Evolutionary conservation across 2,797 vertebrate genomes (phyloP), one percentile per base, ranked within the genome.

Genomic region (Dendrocincla fuliginosa): DNA sequence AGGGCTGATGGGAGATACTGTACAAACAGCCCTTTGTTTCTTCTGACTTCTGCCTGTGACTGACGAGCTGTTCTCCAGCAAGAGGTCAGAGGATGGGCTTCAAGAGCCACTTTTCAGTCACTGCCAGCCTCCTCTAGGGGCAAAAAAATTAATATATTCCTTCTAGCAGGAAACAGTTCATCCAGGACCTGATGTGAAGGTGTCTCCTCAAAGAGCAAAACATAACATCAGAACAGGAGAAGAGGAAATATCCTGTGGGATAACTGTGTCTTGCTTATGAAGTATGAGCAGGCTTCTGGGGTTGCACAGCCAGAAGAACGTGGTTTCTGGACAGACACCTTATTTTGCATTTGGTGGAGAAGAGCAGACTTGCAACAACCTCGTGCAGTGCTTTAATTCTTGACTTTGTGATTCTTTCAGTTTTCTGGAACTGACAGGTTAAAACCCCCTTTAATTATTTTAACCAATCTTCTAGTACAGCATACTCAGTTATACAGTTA

Each of bases 11-110:
- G 75, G 84, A 95, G 89, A 71, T 61, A 63, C 82, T 57, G 69
- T 32, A 98, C 96, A 98, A 97, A 59, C 70, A 87, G 87, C 76
- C 53, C 96, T 97, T 97, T 98, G 97, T 98, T 68, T 92, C 82
- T 87, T 68, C 93, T 42, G 68, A 84, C 89, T 95, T 84, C 61
- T 75, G 92, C 83, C 94, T 59, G 61, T 30, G 74, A 92, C 78
- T 84, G 90, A 82, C 35, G 20, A 42, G 18, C 30, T 27, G 67
- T 25, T 81, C 93, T 95, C 79, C 79, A 81, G 83, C 59, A 19
- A 96, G 56, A 24, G 70, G 47, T 35, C 13, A 41, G 56, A 82
- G 75, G 37, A 57, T 60, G 77, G 80, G 52, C 89, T 93, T 78
- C 32, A 11, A 82, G 89, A 74, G 16, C 78, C 63, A 60, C 83